Evolutionary conservation across 2,113 vertebrate genomes (phyloP).

Genomic region (Cheirogaleus medius): DNA sequence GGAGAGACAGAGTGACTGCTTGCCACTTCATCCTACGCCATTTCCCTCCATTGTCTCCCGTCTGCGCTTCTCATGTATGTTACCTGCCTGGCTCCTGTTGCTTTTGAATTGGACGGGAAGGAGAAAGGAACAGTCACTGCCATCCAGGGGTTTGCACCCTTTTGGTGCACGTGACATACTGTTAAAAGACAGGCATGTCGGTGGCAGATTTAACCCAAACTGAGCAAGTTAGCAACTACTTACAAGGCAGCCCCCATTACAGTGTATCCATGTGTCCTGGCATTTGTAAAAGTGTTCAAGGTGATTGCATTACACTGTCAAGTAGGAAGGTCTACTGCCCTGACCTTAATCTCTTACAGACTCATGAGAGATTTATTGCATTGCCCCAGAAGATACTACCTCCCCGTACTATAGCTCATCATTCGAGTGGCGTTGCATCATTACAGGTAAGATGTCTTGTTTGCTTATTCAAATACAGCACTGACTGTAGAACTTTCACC

Average conservation of each 20-base stretch:
- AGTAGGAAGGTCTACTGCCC: background rate
- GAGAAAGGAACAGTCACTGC: background rate
- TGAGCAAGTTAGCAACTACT: background rate
- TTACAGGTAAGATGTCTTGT: background rate
- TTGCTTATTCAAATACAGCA: background rate
- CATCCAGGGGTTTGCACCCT: background rate
- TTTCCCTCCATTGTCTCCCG: background rate
- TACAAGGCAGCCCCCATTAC: accelerated
- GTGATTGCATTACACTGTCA: no score
- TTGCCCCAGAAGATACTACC: accelerated
- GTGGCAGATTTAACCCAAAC: background rate
- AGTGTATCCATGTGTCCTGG: accelerated
- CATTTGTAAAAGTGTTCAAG: no score
- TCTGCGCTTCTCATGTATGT: background rate
- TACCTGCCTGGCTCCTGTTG: background rate
- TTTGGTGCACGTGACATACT: background rate
- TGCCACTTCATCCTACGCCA: background rate
- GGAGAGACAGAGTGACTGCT: background rate
- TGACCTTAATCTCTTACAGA: background rate
- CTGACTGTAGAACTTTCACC: background rate
- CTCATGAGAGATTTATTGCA: no score
- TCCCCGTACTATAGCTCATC: background rate
- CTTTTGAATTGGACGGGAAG: background rate
- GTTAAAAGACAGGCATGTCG: background rate
- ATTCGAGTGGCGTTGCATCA: no score